Conservation (phyloP, 2,888 invertebrate species). For the Drosophila lutescens region DNA sequence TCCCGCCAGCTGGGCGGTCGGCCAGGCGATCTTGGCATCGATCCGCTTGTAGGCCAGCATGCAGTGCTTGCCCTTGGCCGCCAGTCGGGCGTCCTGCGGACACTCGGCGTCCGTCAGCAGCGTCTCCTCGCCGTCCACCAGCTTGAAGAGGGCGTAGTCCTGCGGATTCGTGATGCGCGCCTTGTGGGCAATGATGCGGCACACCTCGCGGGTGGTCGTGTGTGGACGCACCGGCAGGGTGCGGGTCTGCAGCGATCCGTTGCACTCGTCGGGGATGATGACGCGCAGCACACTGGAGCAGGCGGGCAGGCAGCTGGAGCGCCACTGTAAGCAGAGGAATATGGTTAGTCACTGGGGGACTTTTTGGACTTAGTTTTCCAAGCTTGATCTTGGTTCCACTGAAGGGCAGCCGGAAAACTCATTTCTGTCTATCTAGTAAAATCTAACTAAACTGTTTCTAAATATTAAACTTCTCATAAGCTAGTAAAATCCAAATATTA, state of each 20-base stretch:
- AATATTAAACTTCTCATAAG: too few species aligned
- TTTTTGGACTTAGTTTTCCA: neutral
- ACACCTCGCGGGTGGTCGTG: slow-evolving; percentile 96
- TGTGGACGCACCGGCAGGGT: slow-evolving; percentile 96
- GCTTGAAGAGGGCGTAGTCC: slow-evolving; percentile 96
- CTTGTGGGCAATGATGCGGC: slow-evolving; percentile 97
- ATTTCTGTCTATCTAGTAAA: neutral
- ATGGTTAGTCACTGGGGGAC: neutral
- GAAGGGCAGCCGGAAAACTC: too few species aligned
- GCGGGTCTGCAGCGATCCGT: slow-evolving; percentile 95
- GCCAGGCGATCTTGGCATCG: slow-evolving; percentile 99
- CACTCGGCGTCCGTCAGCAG: slow-evolving; percentile 94
- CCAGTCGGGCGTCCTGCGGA: slow-evolving; percentile 93
- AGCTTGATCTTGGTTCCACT: neutral
- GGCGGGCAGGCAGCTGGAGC: slow-evolving; percentile 85
- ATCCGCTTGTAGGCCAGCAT: slow-evolving; percentile 97
- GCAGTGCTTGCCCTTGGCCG: slow-evolving; percentile 91
- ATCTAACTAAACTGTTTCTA: neutral
- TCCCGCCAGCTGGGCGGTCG: slow-evolving; percentile 83
- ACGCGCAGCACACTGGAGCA: slow-evolving; percentile 93
- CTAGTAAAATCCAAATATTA: too few species aligned
- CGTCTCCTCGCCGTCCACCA: slow-evolving; percentile 96
- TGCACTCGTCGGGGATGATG: slow-evolving; percentile 96
- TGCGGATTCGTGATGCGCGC: slow-evolving; percentile 98
- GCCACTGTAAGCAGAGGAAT: slow-evolving; percentile 83